phyloP scores from a whole-genome alignment of 2,113 vertebrate genomes.

The Xiphophorus maculatus region DNA sequence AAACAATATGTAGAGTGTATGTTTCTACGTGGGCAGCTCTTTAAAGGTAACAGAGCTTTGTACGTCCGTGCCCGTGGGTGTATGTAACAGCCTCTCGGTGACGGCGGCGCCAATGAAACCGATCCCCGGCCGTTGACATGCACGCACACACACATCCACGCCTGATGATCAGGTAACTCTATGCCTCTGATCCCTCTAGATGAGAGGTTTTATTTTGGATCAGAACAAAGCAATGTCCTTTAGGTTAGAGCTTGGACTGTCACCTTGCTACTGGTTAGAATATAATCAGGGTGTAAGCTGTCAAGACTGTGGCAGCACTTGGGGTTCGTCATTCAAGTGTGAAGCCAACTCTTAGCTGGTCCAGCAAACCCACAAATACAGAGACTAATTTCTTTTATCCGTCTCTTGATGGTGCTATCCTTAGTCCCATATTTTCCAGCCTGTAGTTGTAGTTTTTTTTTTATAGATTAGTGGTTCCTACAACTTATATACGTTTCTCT shows the following conservation, averaged over 20 bases:
- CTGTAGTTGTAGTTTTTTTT: too few relatives aligned
- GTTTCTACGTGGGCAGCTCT: constrained; percentile 36
- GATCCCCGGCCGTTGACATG: constrained; percentile 47
- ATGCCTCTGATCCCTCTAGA: constrained; percentile 55
- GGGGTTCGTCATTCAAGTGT: background rate
- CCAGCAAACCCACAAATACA: constrained; percentile 7
- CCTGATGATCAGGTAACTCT: constrained; percentile 56
- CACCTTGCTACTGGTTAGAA: constrained; percentile 40
- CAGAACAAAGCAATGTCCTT: constrained; percentile 47
- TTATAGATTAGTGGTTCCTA: too few relatives aligned
- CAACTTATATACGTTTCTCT: too few relatives aligned
- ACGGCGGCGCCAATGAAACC: constrained; percentile 56
- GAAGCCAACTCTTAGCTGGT: constrained; percentile 9
- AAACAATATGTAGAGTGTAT: constrained; percentile 54
- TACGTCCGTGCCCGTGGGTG: constrained; percentile 32
- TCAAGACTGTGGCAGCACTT: constrained; percentile 25
- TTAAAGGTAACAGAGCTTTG: constrained; percentile 48
- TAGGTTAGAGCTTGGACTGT: constrained; percentile 45
- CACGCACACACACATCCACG: constrained; percentile 20
- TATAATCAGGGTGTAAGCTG: constrained; percentile 47
- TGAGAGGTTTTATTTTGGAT: constrained; percentile 62
- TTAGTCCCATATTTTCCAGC: background rate
- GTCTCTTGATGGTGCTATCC: constrained; percentile 21
- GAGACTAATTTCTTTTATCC: constrained; percentile 32
- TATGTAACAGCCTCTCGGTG: constrained; percentile 50